These are phyloP conservation scores for Drosophila lacertosa DNA, from an alignment of 1,140 invertebrate species.

Conservation along the genomic window DNA sequence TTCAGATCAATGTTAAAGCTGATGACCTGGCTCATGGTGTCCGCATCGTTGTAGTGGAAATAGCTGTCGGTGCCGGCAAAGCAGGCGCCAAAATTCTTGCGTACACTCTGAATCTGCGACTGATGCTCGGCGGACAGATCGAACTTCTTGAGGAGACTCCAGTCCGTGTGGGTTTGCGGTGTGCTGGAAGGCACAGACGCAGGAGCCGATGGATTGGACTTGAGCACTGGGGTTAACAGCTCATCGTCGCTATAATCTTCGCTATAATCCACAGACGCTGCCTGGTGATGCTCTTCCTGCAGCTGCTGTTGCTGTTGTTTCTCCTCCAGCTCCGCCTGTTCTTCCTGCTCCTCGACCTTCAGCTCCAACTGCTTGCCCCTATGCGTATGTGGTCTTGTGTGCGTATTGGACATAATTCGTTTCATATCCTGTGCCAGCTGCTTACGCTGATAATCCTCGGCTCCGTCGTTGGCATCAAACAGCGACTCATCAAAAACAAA, in stretches of 20 bases:
- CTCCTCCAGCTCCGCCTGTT: slow-evolving; percentile 28
- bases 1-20: slow-evolving; percentile 84
- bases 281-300: neutral
- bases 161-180: slow-evolving; percentile 76
- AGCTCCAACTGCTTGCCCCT: slow-evolving; percentile 16
- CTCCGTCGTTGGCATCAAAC: slow-evolving; percentile 68
- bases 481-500: slow-evolving; percentile 75
- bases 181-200: slow-evolving; percentile 32
- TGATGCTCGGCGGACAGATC: slow-evolving; percentile 72
- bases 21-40: slow-evolving; percentile 87
- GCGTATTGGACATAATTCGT: slow-evolving; percentile 80
- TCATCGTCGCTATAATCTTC: slow-evolving; percentile 60
- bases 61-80: slow-evolving; percentile 89
- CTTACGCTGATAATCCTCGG: slow-evolving; percentile 77
- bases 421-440: slow-evolving; percentile 81
- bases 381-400: slow-evolving; percentile 38
- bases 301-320: slow-evolving; percentile 10
- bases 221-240: slow-evolving; percentile 56
- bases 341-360: slow-evolving; percentile 12
- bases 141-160: slow-evolving; percentile 78
- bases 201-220: slow-evolving; percentile 7
- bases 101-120: slow-evolving; percentile 61
- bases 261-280: slow-evolving; percentile 24
- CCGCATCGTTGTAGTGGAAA: slow-evolving; percentile 89
- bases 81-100: slow-evolving; percentile 85